Evolutionary conservation across 2,113 vertebrate genomes (phyloP).

Genomic region (Channa maculata): DNA sequence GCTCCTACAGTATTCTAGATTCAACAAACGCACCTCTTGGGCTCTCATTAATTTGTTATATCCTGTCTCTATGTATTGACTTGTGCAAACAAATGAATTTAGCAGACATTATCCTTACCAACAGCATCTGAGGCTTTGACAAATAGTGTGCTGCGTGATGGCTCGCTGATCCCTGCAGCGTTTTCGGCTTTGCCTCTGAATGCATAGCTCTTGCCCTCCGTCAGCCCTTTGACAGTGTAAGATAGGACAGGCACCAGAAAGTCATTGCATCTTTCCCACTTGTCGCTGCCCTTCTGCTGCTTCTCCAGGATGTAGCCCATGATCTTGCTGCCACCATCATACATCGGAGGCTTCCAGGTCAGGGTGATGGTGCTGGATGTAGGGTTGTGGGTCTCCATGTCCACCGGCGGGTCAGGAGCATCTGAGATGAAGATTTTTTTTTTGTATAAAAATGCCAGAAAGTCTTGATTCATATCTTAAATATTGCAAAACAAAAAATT

Average conservation of each 20-base stretch:
- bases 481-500: no score
- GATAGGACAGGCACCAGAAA: conserved; percentile 93
- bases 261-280: conserved; percentile 95
- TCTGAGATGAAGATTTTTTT: conserved; percentile 75
- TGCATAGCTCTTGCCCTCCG: conserved; percentile 90
- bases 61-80: no score
- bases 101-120: conserved; percentile 77
- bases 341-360: conserved; percentile 97
- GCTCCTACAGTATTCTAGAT: no score
- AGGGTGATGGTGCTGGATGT: conserved; percentile 92
- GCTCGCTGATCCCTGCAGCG: conserved; percentile 93
- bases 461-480: no score
- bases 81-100: no score
- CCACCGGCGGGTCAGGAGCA: conserved; percentile 92
- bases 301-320: conserved; percentile 97
- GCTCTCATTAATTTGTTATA: no score
- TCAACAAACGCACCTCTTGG: no score
- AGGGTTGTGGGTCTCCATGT: conserved; percentile 93
- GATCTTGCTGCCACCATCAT: conserved; percentile 95
- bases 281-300: conserved; percentile 90
- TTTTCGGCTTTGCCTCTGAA: conserved; percentile 95
- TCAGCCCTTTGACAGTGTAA: conserved; percentile 92
- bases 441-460: not conserved
- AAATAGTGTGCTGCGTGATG: conserved; percentile 89
- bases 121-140: conserved; percentile 90